Conservation (phyloP, 2,113 vertebrate species). For the Centropristis striata region DNA sequence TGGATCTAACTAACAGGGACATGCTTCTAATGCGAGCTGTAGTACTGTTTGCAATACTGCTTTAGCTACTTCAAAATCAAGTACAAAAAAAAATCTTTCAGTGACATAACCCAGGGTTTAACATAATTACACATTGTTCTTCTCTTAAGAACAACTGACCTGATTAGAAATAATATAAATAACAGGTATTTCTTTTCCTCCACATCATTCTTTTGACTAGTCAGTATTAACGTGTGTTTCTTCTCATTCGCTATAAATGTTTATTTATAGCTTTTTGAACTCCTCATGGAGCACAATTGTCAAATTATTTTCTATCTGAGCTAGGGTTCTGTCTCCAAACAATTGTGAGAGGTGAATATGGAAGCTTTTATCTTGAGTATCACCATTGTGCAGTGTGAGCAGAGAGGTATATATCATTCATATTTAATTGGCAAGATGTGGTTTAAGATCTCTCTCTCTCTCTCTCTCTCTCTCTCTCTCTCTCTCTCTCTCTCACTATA, state of each 20-base stretch:
- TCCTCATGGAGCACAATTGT: neutral
- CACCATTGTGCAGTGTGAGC: neutral
- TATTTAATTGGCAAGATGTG: neutral
- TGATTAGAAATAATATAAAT: neutral
- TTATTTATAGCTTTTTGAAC: slow-evolving; percentile 3
- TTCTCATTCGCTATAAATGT: slow-evolving; percentile 13
- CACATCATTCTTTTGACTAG: neutral
- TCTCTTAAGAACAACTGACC: neutral
- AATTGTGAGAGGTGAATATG: neutral
- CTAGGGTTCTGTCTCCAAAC: neutral
- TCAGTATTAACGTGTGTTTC: neutral
- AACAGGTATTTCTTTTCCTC: neutral
- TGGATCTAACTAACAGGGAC: neutral
- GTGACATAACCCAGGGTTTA: neutral
- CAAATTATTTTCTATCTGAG: neutral
- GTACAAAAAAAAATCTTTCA: neutral
- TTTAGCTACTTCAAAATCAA: neutral
- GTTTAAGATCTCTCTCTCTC: neutral
- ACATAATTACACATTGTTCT: neutral
- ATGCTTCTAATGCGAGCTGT: too few species aligned
- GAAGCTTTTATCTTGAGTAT: neutral
- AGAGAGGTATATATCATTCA: neutral
- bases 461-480: too few species aligned
- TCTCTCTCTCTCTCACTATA: too few species aligned
- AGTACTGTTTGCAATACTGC: neutral